Base-by-base conservation (phyloP, 2,113 vertebrate species). In the Ptilorrhoa leucosticta region DNA sequence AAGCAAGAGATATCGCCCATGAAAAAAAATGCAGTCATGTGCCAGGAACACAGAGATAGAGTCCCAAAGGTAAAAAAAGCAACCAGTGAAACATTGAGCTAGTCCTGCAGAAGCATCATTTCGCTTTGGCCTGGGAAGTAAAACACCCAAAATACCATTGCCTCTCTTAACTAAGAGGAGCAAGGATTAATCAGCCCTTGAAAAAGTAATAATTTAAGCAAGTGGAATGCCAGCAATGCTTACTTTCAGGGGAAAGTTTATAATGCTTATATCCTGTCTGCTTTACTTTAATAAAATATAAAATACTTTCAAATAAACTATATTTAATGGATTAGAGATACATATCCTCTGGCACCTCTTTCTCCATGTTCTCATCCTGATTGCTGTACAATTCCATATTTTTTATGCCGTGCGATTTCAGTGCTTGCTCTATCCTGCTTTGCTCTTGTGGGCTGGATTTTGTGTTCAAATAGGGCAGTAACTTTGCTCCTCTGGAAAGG, bases 251-350 rank as follows among this genome's bases (percentile, higher is more conserved):
- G 85, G 92, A 97, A 97, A 96, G 95, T 98, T 98, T 98, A 97
- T 95, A 97, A 96, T 94, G 90, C 91, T 97, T 97, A 96, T 97
- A 98, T 98, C 97, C 97, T 97, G 97, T 96, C 96, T 97, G 90
- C 78, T 97, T 72, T 57, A 89, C 93, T 97, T 98, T 97, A 98
- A 97, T 98, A 97, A 98, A 97, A 98, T 93, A 86, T 93, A 97
- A 96, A 97, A 98, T 98, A 96, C 96, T 98, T 97, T 92, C 78
- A 98, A 98, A 98, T 98, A 98, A 97, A 97, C 96, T 96, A 40
- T 95, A 95, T 97, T 97, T 98, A 97, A 93, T 95, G 71, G 91
- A 83, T 84, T 83, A 93, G 77, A 92, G 95, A 97, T 96, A 92
- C 65, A 94, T 90, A 94, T 95, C 96, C 89, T 96, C 90, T 93